A percentile compares a stretch with the other conserved stretches of the same genome.
Conservation (phyloP, 1,140 invertebrate genomes). For the Sitodiplosis mosellana region DNA sequence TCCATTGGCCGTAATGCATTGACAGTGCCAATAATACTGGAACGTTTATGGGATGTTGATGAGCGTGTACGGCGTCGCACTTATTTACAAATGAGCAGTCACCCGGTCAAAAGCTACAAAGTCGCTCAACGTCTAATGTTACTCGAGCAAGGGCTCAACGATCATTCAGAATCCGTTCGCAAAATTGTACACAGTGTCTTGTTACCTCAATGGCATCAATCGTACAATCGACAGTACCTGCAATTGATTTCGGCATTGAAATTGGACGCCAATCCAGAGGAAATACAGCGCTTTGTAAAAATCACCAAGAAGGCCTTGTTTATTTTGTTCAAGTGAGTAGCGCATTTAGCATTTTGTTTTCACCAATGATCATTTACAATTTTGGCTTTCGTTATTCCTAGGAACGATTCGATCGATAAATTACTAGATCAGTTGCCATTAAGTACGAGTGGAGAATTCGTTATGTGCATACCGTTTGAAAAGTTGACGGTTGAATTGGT, state of each 20-base stretch:
- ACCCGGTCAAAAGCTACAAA: constrained; percentile 41
- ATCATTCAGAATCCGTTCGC: constrained; percentile 33
- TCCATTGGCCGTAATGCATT: constrained; percentile 44
- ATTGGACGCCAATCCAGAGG: constrained; percentile 34
- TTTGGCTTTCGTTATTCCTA: too few relatives aligned
- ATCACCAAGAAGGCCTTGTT: constrained; percentile 24
- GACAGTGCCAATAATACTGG: constrained; percentile 44
- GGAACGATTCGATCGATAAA: not conserved
- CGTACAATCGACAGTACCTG: constrained; percentile 38
- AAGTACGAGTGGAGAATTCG: not conserved
- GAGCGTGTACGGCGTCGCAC: constrained; percentile 53
- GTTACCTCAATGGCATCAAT: constrained; percentile 43
- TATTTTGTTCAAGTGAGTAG: constrained; percentile 26
- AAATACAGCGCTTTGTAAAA: constrained; percentile 19
- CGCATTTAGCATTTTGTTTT: too few relatives aligned
- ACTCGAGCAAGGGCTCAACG: constrained; percentile 43
- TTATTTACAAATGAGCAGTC: constrained; percentile 49
- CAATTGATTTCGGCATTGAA: constrained; percentile 39
- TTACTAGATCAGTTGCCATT: not conserved
- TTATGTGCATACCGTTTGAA: constrained; percentile 32
- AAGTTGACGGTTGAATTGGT: constrained; percentile 34
- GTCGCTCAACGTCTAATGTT: constrained; percentile 47
- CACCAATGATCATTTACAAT: too few relatives aligned
- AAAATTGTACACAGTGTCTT: constrained; percentile 29
- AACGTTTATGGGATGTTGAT: constrained; percentile 52